These are phyloP conservation scores for Protaetia brevitarsis DNA, from an alignment of 1,140 invertebrate genomes.

Conservation along the genomic window DNA sequence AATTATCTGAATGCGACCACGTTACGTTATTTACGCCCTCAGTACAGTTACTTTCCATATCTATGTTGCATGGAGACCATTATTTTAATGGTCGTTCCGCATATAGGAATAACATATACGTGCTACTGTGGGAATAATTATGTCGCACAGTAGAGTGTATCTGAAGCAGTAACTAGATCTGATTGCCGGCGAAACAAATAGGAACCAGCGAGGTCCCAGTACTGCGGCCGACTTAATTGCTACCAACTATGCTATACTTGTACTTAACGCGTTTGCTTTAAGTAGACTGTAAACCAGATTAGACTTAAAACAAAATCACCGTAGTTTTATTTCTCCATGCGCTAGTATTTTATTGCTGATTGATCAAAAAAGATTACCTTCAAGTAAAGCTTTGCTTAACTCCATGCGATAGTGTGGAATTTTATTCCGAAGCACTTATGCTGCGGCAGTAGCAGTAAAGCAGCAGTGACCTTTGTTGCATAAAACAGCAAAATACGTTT, in stretches of 20 bases:
- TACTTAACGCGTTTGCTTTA: background rate
- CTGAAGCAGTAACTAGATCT: background rate
- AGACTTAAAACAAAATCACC: too few relatives aligned
- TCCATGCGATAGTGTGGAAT: too few relatives aligned
- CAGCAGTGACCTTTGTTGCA: too few relatives aligned
- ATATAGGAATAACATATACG: background rate
- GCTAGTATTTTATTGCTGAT: too few relatives aligned
- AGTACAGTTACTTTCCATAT: background rate
- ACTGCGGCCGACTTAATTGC: background rate
- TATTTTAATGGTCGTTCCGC: background rate
- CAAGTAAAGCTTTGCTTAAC: too few relatives aligned
- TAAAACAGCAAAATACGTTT: too few relatives aligned
- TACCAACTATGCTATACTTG: background rate
- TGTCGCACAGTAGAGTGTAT: background rate
- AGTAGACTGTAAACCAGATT: too few relatives aligned
- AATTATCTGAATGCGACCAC: background rate
- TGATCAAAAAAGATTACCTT: too few relatives aligned
- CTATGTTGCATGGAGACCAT: background rate
- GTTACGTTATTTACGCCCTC: background rate
- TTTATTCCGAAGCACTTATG: too few relatives aligned
- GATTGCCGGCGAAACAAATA: background rate
- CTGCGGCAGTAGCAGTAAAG: too few relatives aligned
- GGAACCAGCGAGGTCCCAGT: background rate
- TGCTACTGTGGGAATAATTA: slow-evolving; percentile 1
- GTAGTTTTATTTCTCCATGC: too few relatives aligned